Evolutionary conservation across 2,888 invertebrate species (phyloP), one percentile per base, ranked within the genome.

Genomic region (Tachina lurida): DNA sequence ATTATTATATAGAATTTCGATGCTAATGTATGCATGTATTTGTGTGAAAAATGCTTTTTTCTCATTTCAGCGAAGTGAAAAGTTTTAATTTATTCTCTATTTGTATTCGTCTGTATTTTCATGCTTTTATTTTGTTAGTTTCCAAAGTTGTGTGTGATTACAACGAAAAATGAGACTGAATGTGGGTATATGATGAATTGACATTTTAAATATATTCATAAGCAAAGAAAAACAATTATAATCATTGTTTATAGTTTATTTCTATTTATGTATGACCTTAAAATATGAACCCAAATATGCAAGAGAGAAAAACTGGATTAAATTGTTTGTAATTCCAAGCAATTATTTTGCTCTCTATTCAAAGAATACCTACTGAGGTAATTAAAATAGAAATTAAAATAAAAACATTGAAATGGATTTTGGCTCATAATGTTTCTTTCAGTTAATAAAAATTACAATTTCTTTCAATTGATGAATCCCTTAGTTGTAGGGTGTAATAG

Each of bases 211-310:
- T 39, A 12, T n/a, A 17, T 41, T 12, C 41, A 43, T 43, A 63
- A 63, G 19, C 41, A 17, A n/a, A 62, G 43, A 43, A 39, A 31
- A 8, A 49, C n/a, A n/a, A 8, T 43, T 9, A 17, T 19, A 19
- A 19, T 63, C 12, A 19, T 43, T 63, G 19, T 63, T 45, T 19
- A 43, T 63, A 41, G 62, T 43, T 43, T 63, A 45, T 63, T 63
- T 19, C 43, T 45, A 43, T 63, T 63, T 63, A 1, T 43, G 17
- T 63, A 1, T 43, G 17, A 22, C 43, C 43, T 63, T 63, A 15
- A 63, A 43, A 43, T 43, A 43, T 39, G n/a, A 58, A 39, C 9
- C 15, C n/a, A 58, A 39, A 58, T n/a, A n/a, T 19, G 7, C 10
- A 13, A n/a, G 19, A 19, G 22, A 0, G n/a, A 39, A 43, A 43